Conservation (phyloP, 2,888 invertebrate species). For the Peribatodes rhomboidaria region DNA sequence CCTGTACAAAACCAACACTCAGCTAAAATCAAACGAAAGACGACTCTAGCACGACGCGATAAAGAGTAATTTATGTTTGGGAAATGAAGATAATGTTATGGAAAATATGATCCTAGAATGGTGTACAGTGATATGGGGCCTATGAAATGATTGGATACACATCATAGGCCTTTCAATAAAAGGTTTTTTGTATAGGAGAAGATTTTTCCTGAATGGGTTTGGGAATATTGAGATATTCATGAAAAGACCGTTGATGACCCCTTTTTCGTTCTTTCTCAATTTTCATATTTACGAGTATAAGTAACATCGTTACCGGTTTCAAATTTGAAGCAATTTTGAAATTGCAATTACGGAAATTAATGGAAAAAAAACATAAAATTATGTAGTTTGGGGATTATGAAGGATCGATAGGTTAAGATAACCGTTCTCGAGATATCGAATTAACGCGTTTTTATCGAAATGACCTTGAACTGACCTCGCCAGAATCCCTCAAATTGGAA, state of each 20-base stretch:
- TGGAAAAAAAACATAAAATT: too few species aligned
- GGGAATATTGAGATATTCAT: slow-evolving; percentile 4
- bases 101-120: slow-evolving; percentile 16
- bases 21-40: neutral
- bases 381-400: too few species aligned
- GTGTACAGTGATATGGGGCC: slow-evolving; percentile 6
- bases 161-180: slow-evolving; percentile 12
- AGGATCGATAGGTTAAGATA: too few species aligned
- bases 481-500: too few species aligned
- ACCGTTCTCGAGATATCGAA: too few species aligned
- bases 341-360: too few species aligned
- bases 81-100: slow-evolving; percentile 1
- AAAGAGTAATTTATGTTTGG: neutral
- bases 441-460: too few species aligned
- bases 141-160: slow-evolving; percentile 17
- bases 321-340: too few species aligned
- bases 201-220: slow-evolving; percentile 4
- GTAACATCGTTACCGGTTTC: neutral
- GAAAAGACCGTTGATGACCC: neutral
- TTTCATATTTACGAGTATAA: too few species aligned
- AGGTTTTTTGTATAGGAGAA: slow-evolving; percentile 6
- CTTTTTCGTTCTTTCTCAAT: neutral
- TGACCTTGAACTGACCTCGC: too few species aligned
- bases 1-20: slow-evolving; percentile 5
- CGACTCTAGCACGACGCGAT: neutral